phyloP scores from a whole-genome alignment of 2,113 vertebrate species.

The Barnardius zonarius region DNA sequence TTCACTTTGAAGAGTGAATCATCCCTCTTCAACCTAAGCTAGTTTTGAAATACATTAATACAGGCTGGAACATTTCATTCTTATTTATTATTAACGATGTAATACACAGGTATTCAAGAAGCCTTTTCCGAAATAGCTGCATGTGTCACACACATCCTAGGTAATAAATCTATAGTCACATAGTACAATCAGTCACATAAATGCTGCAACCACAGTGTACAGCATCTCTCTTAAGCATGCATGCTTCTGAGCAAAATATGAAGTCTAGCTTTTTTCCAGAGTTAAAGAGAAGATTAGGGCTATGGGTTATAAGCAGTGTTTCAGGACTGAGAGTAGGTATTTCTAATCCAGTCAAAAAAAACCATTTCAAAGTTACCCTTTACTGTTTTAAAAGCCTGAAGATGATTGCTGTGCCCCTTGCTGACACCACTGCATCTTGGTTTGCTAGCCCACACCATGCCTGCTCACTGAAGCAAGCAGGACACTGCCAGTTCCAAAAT shows the following conservation, averaged over 20 bases:
- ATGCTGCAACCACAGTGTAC: not conserved
- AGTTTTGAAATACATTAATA: not conserved
- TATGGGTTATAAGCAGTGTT: not conserved
- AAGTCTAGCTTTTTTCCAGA: not conserved
- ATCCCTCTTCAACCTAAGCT: not conserved
- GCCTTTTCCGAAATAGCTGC: not conserved
- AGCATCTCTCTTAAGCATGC: not conserved
- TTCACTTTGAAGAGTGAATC: not conserved
- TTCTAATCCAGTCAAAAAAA: not conserved
- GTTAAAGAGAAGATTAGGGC: not conserved
- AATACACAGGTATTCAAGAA: not conserved
- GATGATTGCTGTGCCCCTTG: not conserved
- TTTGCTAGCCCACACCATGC: not conserved
- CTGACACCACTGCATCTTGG: not conserved
- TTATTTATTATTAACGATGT: not conserved
- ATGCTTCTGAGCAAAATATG: accelerated
- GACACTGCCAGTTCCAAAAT: not conserved
- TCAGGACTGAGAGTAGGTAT: not conserved
- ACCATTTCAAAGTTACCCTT: not conserved
- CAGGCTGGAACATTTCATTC: not conserved
- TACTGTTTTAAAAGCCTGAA: not conserved
- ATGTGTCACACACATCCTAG: not conserved
- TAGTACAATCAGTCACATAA: not conserved
- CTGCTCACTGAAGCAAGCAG: not conserved
- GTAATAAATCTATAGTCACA: not conserved